Evolutionary conservation across 1,140 invertebrate species (phyloP).

Genomic region (Drosophila tsacasi): DNA sequence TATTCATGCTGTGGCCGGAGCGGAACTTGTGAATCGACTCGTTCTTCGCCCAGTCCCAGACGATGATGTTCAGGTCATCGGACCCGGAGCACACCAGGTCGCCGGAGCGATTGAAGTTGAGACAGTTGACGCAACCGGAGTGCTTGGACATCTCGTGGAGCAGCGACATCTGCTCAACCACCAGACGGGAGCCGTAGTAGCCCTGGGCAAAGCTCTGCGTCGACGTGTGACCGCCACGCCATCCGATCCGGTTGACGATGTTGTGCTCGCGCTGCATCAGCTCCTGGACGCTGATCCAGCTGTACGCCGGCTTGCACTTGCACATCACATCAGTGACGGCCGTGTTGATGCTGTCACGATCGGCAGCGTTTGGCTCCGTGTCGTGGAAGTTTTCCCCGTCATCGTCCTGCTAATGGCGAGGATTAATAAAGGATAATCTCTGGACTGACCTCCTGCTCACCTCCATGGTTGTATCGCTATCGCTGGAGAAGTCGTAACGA

Average conservation of each 20-base stretch:
- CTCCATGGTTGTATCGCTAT: slow-evolving; percentile 24
- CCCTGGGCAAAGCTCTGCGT: slow-evolving; percentile 82
- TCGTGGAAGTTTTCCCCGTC: slow-evolving; percentile 13
- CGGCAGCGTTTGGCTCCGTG: slow-evolving; percentile 7
- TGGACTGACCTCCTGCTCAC: not conserved
- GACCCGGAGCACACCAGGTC: slow-evolving; percentile 90
- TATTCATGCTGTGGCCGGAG: slow-evolving; percentile 93
- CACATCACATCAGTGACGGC: slow-evolving; percentile 52
- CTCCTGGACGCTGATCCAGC: slow-evolving; percentile 53
- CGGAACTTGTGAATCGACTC: slow-evolving; percentile 88
- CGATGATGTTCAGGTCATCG: slow-evolving; percentile 93
- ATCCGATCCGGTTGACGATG: slow-evolving; percentile 59
- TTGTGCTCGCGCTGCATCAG: slow-evolving; percentile 74
- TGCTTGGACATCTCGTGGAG: slow-evolving; percentile 92
- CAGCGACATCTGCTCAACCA: slow-evolving; percentile 93
- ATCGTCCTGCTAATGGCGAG: slow-evolving; percentile 4
- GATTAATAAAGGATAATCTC: not conserved
- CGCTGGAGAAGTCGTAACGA: slow-evolving; percentile 32
- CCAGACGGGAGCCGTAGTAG: slow-evolving; percentile 93
- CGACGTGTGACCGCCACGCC: slow-evolving; percentile 65
- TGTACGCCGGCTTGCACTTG: slow-evolving; percentile 69
- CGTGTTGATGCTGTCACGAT: slow-evolving; percentile 28
- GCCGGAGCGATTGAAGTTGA: slow-evolving; percentile 94
- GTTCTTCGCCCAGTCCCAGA: slow-evolving; percentile 96
- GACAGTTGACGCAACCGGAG: slow-evolving; percentile 95